These are phyloP conservation scores for Myrmecobius fasciatus DNA, from an alignment of 2,113 vertebrate species.

Conservation along the genomic window DNA sequence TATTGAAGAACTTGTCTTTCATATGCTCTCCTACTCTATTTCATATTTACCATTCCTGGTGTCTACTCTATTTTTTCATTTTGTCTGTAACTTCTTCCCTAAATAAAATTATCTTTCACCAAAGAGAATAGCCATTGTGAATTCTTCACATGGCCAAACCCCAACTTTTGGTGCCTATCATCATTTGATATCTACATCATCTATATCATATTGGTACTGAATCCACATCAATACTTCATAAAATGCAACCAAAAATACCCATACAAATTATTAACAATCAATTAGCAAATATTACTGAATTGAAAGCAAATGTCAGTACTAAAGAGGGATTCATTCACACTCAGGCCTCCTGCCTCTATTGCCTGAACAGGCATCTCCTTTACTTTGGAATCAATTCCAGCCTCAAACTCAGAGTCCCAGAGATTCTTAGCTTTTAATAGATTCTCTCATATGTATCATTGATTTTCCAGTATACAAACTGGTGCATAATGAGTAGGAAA, in stretches of 20 bases:
- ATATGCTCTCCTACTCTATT: too few relatives aligned
- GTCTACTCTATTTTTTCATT: too few relatives aligned
- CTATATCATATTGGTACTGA: too few relatives aligned
- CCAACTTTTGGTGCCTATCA: too few relatives aligned
- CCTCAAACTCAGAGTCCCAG: not conserved
- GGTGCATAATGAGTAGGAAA: not conserved
- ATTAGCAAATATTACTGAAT: not conserved
- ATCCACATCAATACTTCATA: not conserved
- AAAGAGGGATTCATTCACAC: not conserved
- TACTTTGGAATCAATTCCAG: not conserved
- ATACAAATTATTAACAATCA: not conserved
- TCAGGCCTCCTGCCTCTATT: not conserved
- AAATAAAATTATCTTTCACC: too few relatives aligned
- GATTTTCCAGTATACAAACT: not conserved
- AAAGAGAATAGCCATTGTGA: too few relatives aligned
- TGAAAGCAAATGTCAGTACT: not conserved
- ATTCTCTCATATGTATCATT: not conserved
- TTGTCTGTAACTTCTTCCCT: too few relatives aligned
- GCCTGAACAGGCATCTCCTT: not conserved
- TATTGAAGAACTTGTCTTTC: too few relatives aligned
- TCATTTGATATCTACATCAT: too few relatives aligned
- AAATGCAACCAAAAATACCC: not conserved
- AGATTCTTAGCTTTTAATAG: not conserved
- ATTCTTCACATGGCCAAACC: too few relatives aligned
- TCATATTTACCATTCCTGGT: too few relatives aligned